phyloP scores from a whole-genome alignment of 2,888 invertebrate species.

The Atethmia centrago region DNA sequence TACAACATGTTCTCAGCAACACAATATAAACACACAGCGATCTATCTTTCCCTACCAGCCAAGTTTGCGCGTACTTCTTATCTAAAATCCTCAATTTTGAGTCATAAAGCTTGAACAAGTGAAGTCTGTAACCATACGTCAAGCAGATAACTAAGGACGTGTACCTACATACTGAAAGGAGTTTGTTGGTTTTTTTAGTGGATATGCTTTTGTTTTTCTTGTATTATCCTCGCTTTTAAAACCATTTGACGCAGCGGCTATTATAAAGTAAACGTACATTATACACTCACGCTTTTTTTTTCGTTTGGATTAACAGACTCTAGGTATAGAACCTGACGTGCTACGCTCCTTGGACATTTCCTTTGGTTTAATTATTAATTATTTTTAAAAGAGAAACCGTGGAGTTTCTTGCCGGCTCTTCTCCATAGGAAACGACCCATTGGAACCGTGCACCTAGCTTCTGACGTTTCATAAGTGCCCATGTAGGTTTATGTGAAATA shows the following conservation, averaged over 20 bases:
- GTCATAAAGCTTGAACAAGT: slow-evolving; percentile 28
- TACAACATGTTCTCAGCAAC: not conserved
- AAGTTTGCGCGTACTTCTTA: slow-evolving; percentile 36
- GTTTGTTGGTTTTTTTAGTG: not conserved
- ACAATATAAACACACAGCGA: slow-evolving; percentile 17
- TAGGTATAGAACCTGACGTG: too few species aligned
- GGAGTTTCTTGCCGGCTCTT: too few species aligned
- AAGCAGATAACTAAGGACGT: slow-evolving; percentile 18
- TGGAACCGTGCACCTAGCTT: too few species aligned
- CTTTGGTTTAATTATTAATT: too few species aligned
- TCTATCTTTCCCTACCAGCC: slow-evolving; percentile 23
- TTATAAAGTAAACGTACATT: too few species aligned
- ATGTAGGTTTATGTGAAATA: too few species aligned
- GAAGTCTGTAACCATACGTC: slow-evolving; percentile 38
- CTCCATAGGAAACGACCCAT: too few species aligned
- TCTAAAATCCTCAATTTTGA: slow-evolving; percentile 43
- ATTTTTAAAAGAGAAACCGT: too few species aligned
- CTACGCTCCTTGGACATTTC: too few species aligned
- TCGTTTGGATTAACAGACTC: too few species aligned
- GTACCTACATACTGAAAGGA: not conserved
- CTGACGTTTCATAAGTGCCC: too few species aligned
- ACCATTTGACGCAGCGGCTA: not conserved
- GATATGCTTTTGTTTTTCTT: not conserved
- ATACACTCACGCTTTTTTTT: too few species aligned
- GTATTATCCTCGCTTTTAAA: not conserved